phyloP scores from a whole-genome alignment of 2,888 invertebrate species.

The Hydroisotoma schaefferi region DNA sequence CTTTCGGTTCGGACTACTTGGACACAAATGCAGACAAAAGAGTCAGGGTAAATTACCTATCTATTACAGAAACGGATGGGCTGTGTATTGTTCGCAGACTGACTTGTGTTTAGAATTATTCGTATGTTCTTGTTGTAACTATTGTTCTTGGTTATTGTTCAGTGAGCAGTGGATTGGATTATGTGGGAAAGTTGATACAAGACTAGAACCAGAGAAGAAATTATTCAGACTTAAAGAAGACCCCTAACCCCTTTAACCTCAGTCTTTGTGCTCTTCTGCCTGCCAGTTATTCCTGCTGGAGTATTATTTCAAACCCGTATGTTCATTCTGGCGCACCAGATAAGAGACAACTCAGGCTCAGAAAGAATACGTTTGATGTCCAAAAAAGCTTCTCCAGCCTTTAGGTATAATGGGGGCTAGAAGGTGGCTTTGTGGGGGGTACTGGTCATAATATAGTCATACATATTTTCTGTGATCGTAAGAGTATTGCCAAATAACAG shows the following conservation, averaged over 20 bases:
- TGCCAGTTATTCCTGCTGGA: neutral
- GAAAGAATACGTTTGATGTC: constrained; percentile 8
- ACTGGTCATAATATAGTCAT: no score
- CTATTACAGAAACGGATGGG: no score
- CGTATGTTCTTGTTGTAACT: no score
- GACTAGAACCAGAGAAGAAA: neutral
- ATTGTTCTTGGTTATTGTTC: constrained; percentile 10
- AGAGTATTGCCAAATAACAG: no score
- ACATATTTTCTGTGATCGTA: no score
- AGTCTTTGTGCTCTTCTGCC: neutral
- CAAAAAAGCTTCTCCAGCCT: neutral
- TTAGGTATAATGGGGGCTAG: no score
- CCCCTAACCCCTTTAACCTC: neutral
- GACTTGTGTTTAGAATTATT: no score
- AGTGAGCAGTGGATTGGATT: constrained; percentile 12
- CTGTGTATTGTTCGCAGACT: no score
- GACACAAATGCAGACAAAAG: no score
- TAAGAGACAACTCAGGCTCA: constrained; percentile 3
- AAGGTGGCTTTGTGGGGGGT: no score
- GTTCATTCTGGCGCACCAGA: constrained; percentile 2
- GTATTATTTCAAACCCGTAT: neutral
- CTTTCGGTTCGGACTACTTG: no score
- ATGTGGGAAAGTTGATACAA: constrained; percentile 11
- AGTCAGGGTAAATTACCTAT: no score
- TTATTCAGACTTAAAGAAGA: constrained; percentile 1